Base-by-base conservation (phyloP, 2,113 vertebrate species). In the Circaetus cinerascens region DNA sequence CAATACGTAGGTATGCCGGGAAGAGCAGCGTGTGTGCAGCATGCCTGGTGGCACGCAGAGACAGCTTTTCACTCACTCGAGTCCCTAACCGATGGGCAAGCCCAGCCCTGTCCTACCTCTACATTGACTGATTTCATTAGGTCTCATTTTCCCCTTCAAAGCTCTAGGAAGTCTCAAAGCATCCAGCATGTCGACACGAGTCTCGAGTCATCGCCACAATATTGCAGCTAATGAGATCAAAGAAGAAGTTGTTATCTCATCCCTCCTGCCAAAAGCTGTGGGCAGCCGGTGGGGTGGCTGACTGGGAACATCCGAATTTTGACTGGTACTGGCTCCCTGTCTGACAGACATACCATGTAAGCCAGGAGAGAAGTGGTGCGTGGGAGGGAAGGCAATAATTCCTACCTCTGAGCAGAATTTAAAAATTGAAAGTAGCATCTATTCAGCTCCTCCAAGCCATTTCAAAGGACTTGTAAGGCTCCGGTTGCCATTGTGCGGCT, bases 391-490 rank as follows among this genome's bases (percentile, higher is more conserved):
- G 57, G 69, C 14, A 78, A 48, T 46, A 43, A 46, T 21, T 75
- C 83, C 94, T 86, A 72, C 66, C 77, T 77, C 91, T 5, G 21
- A 94, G 84, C 48, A n/a, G 91, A 94, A 74, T 75, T 80, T 68
- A 67, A 23, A 92, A 95, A 94, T 97, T 93, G 95, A 97, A 98
- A 98, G 98, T 96, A 98, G 97, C 98, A 98, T 96, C 98, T 97
- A 98, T 98, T 99, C 99, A 99, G 98, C 98, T 99, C 98, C 98
- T 99, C 98, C 98, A 97, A 98, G 98, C 98, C 85, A 4, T 99
- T 98, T 99, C 99, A 99, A 99, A 99, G 98, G 98, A 97, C 98
- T 98, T 97, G 97, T 97, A 98, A 98, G 98, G 97, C 98, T 98
- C 98, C 91, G 90, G 97, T 98, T 98, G 96, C 98, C 98, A 98